These are phyloP conservation scores for Catharus fuscescens DNA, from an alignment of 2,113 vertebrate species.

Conservation along the genomic window DNA sequence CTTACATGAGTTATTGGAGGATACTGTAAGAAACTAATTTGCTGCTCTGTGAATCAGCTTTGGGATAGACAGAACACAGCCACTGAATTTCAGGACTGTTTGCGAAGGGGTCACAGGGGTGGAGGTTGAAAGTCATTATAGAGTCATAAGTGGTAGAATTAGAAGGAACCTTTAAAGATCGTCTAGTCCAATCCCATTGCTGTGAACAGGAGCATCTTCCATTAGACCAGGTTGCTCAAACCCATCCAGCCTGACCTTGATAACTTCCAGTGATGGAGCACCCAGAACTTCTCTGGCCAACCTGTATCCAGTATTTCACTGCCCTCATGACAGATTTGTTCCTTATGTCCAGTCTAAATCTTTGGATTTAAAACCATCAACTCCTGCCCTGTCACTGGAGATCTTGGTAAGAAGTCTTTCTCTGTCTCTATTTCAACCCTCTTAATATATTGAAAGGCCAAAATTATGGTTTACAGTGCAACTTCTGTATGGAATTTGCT, in stretches of 20 bases:
- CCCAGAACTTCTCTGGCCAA: background rate
- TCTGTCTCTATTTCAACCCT: background rate
- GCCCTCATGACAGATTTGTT: background rate
- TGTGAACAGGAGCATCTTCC: background rate
- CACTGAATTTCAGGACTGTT: background rate
- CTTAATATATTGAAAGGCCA: background rate
- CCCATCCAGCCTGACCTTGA: background rate
- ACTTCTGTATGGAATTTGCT: background rate
- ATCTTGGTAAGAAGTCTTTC: background rate
- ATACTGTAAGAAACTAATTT: background rate
- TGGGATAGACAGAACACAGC: background rate
- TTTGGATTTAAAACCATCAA: background rate
- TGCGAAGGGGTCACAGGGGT: background rate
- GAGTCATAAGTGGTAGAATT: background rate
- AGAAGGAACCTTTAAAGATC: background rate
- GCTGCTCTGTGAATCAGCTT: background rate
- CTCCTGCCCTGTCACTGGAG: background rate
- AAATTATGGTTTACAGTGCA: background rate
- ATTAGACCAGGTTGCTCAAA: background rate
- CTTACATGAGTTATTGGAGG: background rate
- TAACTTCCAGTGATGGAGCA: background rate
- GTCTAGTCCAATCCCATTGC: background rate
- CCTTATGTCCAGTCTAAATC: background rate
- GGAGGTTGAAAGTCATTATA: background rate
- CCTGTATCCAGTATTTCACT: background rate